phyloP scores from a whole-genome alignment of 2,797 vertebrate genomes.

The Buceros bicornis region DNA sequence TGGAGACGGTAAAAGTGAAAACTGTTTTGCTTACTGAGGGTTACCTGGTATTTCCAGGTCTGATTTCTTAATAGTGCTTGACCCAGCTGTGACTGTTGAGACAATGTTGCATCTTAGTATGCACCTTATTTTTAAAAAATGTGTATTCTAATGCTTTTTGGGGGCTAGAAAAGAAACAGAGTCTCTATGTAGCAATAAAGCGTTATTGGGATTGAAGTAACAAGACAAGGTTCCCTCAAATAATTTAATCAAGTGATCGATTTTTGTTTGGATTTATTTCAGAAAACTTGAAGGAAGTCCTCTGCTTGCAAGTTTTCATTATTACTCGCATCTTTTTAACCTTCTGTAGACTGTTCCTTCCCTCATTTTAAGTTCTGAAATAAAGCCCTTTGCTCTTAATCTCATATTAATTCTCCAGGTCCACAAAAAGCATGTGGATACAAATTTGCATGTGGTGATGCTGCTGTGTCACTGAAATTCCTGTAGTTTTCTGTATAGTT shows the following conservation, averaged over 20 bases:
- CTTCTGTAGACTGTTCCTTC: background rate
- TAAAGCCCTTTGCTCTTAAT: background rate
- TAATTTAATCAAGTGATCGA: background rate
- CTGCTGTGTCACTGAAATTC: background rate
- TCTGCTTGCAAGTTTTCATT: background rate
- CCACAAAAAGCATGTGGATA: background rate
- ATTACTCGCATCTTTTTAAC: background rate
- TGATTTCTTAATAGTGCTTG: background rate
- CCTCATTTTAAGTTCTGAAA: background rate
- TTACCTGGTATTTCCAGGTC: background rate
- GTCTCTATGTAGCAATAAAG: background rate
- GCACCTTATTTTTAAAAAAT: accelerated
- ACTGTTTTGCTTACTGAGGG: background rate
- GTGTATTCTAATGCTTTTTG: background rate
- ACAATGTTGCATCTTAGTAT: background rate
- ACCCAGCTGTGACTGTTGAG: background rate
- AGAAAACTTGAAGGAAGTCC: background rate
- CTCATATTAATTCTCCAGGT: background rate
- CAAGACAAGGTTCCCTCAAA: background rate
- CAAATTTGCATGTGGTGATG: background rate
- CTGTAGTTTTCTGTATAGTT: background rate
- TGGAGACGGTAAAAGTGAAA: background rate
- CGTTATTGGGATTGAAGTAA: background rate
- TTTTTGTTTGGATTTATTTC: background rate
- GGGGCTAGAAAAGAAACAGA: background rate